Evolutionary conservation across 92 coral and sea anemone species (phyloP), one percentile per base, ranked within the genome.

Genomic region (Phenganax marumi): DNA sequence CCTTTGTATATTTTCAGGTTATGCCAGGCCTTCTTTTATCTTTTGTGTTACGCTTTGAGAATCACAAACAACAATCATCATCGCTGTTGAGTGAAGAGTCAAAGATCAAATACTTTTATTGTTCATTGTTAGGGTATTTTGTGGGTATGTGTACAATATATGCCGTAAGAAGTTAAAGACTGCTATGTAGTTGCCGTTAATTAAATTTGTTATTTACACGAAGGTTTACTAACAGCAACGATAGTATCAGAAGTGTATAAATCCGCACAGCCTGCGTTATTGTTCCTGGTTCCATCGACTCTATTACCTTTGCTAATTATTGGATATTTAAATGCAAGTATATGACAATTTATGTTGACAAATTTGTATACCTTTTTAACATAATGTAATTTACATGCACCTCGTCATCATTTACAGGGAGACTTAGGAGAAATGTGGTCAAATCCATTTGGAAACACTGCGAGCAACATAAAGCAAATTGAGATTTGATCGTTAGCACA

Each of bases 391-490:
- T 1, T 33, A 33, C 18, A 21, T 46, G 1, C 11, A 3, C 17
- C 8, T 21, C 24, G 39, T 50, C 55, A 10, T 7, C 19, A 64
- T 69, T 57, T 64, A 33, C 43, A 96, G 99, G 99, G 99, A 8
- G 99, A 96, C 83, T 89, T 96, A 10, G 87, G 91, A 65, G 89
- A 93, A 80, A 96, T 96, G 99, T 96, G 99, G 99, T 97, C 93
- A 48, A 97, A 96, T 69, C 99, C 99, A 12, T 96, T 96, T 83
- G 84, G 86, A 73, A 85, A 88, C 39, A 93, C 85, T 76, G 81
- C 90, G 33, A 80, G 90, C 49, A 58, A 84, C 50, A 65, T 84
- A 50, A 73, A 85, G 83, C 56, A 92, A 88, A 68, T 86, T 91
- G 83, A 78, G 48, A 78, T 78, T 21, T 78, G 33, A 50, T 48